Conservation (phyloP, 2,888 invertebrate genomes). For the Phyto melanocephala region DNA sequence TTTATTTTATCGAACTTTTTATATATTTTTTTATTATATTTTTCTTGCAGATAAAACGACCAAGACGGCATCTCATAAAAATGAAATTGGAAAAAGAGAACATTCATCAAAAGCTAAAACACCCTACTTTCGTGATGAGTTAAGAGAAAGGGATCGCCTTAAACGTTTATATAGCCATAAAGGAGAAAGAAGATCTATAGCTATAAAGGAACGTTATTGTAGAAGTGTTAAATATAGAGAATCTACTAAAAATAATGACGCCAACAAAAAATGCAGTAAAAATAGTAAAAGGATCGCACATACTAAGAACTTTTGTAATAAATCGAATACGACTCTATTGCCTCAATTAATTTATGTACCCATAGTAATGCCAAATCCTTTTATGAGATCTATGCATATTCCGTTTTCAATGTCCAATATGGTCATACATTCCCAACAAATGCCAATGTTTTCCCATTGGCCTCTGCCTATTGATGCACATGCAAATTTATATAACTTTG, state of each 20-base stretch:
- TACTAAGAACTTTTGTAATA: not conserved
- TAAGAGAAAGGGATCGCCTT: conserved; percentile 41
- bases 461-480: not conserved
- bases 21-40: not conserved
- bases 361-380: conserved; percentile 6
- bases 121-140: conserved; percentile 26
- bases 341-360: conserved; percentile 13
- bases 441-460: not conserved
- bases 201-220: not conserved
- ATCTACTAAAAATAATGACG: not conserved
- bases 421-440: not conserved
- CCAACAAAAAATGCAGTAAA: not conserved
- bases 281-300: not conserved
- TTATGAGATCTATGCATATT: not conserved
- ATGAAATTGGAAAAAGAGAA: not conserved
- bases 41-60: not conserved
- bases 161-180: not conserved
- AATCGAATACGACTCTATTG: not conserved
- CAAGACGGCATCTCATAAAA: not conserved
- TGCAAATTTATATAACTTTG: not conserved
- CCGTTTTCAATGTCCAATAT: not conserved
- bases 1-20: too few species aligned
- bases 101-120: not conserved
- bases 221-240: not conserved
- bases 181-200: not conserved